These are phyloP conservation scores for Zoanthus solanderi DNA, from an alignment of 92 coral and sea anemone species.

Conservation along the genomic window DNA sequence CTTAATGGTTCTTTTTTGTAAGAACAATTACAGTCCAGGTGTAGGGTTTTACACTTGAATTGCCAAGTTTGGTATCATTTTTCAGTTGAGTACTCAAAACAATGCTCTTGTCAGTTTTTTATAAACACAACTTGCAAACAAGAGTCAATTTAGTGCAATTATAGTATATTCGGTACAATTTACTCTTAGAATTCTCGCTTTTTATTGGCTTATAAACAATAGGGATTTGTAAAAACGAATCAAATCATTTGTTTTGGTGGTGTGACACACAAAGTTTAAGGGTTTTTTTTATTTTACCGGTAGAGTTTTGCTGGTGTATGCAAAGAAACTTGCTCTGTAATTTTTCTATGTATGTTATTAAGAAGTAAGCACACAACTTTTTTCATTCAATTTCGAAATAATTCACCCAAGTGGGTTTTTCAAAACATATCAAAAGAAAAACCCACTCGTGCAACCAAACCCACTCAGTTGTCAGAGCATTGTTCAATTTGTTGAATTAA, in stretches of 20 bases:
- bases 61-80: neutral
- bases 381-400: neutral
- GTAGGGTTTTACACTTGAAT: neutral
- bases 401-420: conserved; percentile 2
- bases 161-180: conserved; percentile 8
- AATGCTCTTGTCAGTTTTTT: conserved; percentile 5
- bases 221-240: neutral
- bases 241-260: conserved; percentile 20
- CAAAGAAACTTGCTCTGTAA: neutral
- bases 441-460: neutral
- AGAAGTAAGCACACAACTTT: too few relatives aligned
- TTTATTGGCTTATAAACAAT: neutral
- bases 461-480: too few relatives aligned
- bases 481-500: too few relatives aligned
- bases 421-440: neutral
- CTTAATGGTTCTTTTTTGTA: neutral
- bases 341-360: too few relatives aligned
- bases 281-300: conserved; percentile 6
- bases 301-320: neutral
- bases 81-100: neutral
- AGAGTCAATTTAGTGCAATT: conserved; percentile 4
- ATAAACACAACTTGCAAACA: conserved; percentile 14
- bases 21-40: neutral
- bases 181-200: conserved; percentile 2
- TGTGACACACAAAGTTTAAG: neutral